phyloP scores from a whole-genome alignment of 2,113 vertebrate species.

The Eleginops maclovinus region DNA sequence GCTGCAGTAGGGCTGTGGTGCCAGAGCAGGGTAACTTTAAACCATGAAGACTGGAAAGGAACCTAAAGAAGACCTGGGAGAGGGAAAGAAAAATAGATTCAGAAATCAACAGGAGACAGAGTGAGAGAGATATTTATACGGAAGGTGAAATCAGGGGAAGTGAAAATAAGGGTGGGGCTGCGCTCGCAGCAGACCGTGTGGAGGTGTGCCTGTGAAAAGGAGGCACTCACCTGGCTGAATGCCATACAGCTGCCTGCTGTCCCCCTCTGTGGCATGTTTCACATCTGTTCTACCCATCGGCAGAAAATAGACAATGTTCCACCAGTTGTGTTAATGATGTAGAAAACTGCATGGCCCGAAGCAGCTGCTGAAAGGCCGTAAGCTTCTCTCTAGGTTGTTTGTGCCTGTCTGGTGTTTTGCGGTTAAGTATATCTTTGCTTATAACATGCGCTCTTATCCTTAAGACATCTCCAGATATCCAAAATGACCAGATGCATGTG shows the following conservation, averaged over 20 bases:
- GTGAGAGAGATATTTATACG: constrained; percentile 27
- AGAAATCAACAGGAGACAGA: constrained; percentile 68
- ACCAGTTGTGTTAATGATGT: constrained; percentile 45
- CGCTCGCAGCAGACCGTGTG: constrained; percentile 48
- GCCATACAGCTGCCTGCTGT: constrained; percentile 66
- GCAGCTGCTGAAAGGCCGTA: constrained; percentile 17
- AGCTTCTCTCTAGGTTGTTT: constrained; percentile 2
- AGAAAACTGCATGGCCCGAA: constrained; percentile 24
- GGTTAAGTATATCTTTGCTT: background rate
- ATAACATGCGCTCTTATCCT: background rate
- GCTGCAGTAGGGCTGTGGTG: constrained; percentile 42
- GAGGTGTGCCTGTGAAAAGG: constrained; percentile 64
- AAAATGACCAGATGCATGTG: background rate
- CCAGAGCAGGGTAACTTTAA: constrained; percentile 35
- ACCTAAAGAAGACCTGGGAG: background rate
- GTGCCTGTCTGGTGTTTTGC: background rate
- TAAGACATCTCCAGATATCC: background rate
- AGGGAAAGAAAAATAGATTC: constrained; percentile 18
- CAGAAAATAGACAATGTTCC: constrained; percentile 19
- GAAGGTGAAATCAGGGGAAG: constrained; percentile 30
- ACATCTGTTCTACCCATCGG: constrained; percentile 28
- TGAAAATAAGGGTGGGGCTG: constrained; percentile 78
- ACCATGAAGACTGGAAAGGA: constrained; percentile 2
- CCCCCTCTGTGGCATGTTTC: constrained; percentile 33
- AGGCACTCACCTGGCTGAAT: constrained; percentile 77